Base-by-base conservation (phyloP, 2,888 invertebrate genomes). In the Agriopis leucophaearia region DNA sequence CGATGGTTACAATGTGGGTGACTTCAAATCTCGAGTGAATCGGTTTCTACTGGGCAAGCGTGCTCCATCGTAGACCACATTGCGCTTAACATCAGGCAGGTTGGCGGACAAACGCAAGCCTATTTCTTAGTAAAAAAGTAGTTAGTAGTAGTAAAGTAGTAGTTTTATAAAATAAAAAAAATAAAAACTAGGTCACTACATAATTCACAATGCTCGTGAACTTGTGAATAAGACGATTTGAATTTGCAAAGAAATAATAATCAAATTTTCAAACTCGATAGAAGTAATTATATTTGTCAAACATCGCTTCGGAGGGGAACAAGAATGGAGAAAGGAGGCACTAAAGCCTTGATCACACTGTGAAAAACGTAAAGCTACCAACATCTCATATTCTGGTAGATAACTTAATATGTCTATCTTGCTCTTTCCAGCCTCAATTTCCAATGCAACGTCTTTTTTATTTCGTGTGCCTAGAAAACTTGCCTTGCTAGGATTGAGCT, bases 261-360 rank as follows among this genome's bases (percentile, higher is more conserved):
- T 70, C 61, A 69, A 64, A 71, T 69, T 66, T 52, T 47, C 40
- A 55, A 71, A 71, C 69, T 71, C 69, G 64, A 71, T 71, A 61
- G 63, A 66, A 71, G 66, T 69, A 71, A 71, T 71, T 69, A 71
- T 71, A 71, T 71, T 71, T 71, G 71, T 71, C 71, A 71, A 71
- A 71, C 71, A 69, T 66, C 64, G 65, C 57, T 58, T 65, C 48
- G 42, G 67, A 62, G 48, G 62, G 42, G 42, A 62, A 62, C 27
- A 18, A 52, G 67, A 54, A 60, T 40, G 56, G 12, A 54, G 52
- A 10, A 16, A 54, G 40, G 10, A 40, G 16, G 38, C 40, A 51
- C 16, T 54, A 54, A 54, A 12, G 54, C 40, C 9, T 12, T 12
- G 54, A 12, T n/a, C 38, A 40, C 54, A 54, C 36, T 35, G 8